These are phyloP conservation scores for Andrena flavipes DNA, from an alignment of 2,888 invertebrate species.

Conservation along the genomic window DNA sequence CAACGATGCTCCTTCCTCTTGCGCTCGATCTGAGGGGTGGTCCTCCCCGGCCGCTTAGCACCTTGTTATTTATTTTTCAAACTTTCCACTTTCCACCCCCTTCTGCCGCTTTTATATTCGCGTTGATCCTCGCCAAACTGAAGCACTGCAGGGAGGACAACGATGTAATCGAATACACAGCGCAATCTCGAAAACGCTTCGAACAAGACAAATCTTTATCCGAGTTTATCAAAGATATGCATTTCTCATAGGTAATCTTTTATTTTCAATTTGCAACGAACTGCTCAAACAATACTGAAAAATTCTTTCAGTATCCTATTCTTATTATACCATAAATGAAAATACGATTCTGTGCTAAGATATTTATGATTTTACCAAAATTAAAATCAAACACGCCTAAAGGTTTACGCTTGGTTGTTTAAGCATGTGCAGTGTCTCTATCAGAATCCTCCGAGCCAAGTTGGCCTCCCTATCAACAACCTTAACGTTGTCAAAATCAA, in stretches of 20 bases:
- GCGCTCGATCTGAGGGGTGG: slow-evolving; percentile 36
- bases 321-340: no score
- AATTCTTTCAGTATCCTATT: no score
- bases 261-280: no score
- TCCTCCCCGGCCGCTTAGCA: slow-evolving; percentile 75
- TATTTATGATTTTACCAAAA: no score
- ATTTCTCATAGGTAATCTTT: background rate
- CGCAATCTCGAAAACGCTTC: background rate
- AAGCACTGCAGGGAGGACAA: background rate
- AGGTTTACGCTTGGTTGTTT: no score
- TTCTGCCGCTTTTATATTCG: slow-evolving; percentile 45
- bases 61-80: slow-evolving; percentile 83
- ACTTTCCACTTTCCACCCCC: slow-evolving; percentile 66
- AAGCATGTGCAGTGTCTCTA: no score
- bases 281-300: no score
- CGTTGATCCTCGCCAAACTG: slow-evolving; percentile 13
- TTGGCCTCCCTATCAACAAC: no score
- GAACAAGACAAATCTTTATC: background rate
- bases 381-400: no score
- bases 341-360: no score
- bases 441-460: no score
- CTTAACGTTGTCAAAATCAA: no score
- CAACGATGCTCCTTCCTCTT: slow-evolving; percentile 38
- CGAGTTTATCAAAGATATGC: background rate
- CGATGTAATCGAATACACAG: slow-evolving; percentile 11